Evolutionary conservation across 2,113 vertebrate genomes (phyloP).

Genomic region (Festucalex cinctus): DNA sequence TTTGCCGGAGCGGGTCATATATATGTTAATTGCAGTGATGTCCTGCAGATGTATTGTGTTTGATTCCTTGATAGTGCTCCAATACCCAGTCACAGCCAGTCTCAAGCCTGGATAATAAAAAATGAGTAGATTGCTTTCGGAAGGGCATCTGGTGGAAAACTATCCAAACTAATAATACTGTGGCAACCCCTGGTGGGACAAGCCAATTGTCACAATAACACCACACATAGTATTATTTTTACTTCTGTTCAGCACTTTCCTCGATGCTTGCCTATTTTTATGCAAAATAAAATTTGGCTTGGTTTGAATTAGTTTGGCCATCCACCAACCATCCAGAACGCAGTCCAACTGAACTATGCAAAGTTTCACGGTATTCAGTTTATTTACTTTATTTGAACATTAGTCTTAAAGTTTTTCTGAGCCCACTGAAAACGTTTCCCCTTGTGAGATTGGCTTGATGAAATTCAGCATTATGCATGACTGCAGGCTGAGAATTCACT

Average conservation of each 20-base stretch:
- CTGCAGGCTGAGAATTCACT: background rate
- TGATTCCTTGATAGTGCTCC: too few species aligned
- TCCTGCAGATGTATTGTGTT: too few species aligned
- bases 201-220: too few species aligned
- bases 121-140: too few species aligned
- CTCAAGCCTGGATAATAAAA: too few species aligned
- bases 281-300: background rate
- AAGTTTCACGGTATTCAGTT: background rate
- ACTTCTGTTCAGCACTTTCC: background rate
- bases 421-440: background rate
- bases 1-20: too few species aligned
- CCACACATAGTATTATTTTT: background rate
- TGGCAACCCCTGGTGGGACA: too few species aligned
- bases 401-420: background rate
- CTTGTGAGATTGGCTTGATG: background rate
- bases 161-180: too few species aligned
- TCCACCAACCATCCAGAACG: background rate
- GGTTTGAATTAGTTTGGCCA: background rate
- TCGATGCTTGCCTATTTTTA: background rate
- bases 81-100: too few species aligned
- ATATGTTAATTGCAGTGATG: too few species aligned
- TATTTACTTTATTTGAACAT: background rate
- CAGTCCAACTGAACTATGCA: background rate
- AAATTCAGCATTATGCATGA: background rate
- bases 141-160: too few species aligned